A percentile compares a stretch with the other conserved stretches of the same genome.
Conservation (phyloP, 2,888 invertebrate genomes). For the Melinaea marsaeus region DNA sequence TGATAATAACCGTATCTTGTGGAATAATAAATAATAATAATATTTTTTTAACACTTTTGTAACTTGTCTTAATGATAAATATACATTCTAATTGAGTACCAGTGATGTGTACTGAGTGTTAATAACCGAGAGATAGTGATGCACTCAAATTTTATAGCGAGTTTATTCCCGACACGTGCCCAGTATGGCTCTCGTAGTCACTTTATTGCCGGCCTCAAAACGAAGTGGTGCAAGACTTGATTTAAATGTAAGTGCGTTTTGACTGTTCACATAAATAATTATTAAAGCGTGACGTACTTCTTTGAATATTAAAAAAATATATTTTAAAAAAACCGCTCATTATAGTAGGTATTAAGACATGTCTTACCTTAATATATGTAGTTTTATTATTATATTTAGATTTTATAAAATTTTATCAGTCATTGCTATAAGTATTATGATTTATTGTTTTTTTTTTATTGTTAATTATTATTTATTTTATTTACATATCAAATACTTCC, state of each 20-base stretch:
- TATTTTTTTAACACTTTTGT: no score
- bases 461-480: not conserved
- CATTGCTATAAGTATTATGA: no score
- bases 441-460: no score
- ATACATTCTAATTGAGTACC: not conserved
- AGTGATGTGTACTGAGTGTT: conserved; percentile 16
- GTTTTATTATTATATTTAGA: no score
- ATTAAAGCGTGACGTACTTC: not conserved
- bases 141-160: conserved; percentile 51
- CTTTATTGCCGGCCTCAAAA: conserved; percentile 2
- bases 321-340: no score
- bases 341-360: no score
- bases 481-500: not conserved
- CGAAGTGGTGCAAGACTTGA: conserved; percentile 1
- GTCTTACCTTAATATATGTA: no score
- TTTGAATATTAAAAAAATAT: no score
- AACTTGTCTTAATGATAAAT: not conserved
- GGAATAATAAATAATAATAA: not conserved
- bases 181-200: conserved; percentile 10
- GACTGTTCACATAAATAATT: conserved; percentile 1
- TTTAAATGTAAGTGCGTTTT: conserved; percentile 3
- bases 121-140: conserved; percentile 25
- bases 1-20: not conserved
- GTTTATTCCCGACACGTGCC: conserved; percentile 32
- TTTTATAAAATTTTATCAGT: no score